Evolutionary conservation across 1,140 invertebrate species (phyloP), one percentile per base, ranked within the genome.

Genomic region (Leptinotarsa texana): DNA sequence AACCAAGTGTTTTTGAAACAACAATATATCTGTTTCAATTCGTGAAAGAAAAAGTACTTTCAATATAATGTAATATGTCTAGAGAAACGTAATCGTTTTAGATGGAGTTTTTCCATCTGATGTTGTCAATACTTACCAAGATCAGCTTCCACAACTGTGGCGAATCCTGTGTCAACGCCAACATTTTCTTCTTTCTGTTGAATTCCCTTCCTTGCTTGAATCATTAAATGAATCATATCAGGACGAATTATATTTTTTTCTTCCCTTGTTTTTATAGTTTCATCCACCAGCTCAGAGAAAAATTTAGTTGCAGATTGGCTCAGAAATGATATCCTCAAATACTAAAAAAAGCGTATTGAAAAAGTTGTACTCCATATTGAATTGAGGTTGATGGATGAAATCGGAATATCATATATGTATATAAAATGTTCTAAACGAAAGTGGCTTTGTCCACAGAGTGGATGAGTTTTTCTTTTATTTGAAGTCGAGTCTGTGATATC

Each of bases 121-220:
- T 11, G 0, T 8, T 33, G 51, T 57, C 15, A n/a, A n/a, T n/a
- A 57, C 51, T 57, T n/a, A 79, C 87, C 76, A 75, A 86, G 69
- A 65, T 75, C 69, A 63, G 85, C 81, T 84, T 85, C 84, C 76
- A 87, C 82, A 33, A 87, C 86, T 8, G 86, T 85, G 27, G 86
- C 84, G 76, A 87, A 89, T 17, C 80, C 88, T 79, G 75, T 83
- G 70, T 77, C 76, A 22, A 89, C 88, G 49, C 79, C 77, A 17
- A 72, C 79, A 13, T 77, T 63, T 47, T 76, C 70, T 22, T 81
- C 79, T 15, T 73, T 48, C 2, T 79, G 24, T 13, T 78, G 75
- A 22, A 69, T 69, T 79, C 84, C 84, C 75, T 83, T 83, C 49
- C 74, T 80, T 8, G 83, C 81, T 72, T 87, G 80, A 79, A 86